Evolutionary conservation across 2,113 vertebrate species (phyloP).

Genomic region (Mustela lutreola): DNA sequence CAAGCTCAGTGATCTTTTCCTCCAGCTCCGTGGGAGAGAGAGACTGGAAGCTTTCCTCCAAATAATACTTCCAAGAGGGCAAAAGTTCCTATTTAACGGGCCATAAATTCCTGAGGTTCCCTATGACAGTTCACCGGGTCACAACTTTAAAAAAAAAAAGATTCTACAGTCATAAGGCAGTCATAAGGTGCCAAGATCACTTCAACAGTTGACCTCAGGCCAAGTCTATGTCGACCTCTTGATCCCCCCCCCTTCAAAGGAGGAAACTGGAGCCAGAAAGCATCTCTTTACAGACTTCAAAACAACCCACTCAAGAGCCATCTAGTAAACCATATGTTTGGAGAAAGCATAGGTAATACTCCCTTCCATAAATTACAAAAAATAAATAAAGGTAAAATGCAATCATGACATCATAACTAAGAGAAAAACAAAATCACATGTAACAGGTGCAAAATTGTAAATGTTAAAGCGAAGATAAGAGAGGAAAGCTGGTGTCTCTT

Average conservation of each 20-base stretch:
- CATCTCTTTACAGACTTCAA: background rate
- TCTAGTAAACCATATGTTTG: background rate
- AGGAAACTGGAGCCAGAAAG: slow-evolving; percentile 60
- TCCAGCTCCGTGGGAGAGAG: slow-evolving; percentile 31
- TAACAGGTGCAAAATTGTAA: slow-evolving; percentile 6
- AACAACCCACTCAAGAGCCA: background rate
- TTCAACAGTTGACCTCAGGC: slow-evolving; percentile 46
- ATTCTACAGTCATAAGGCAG: slow-evolving; percentile 49
- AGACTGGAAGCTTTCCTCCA: slow-evolving; percentile 21
- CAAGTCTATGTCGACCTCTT: slow-evolving; percentile 38
- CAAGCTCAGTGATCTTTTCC: background rate
- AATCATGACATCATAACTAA: slow-evolving; percentile 27
- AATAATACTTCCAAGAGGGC: slow-evolving; percentile 64
- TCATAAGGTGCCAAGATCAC: slow-evolving; percentile 68
- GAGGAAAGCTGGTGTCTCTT: slow-evolving; percentile 23
- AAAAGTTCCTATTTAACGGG: slow-evolving; percentile 74
- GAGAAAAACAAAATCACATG: slow-evolving; percentile 55
- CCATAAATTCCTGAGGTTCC: slow-evolving; percentile 73
- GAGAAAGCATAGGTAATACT: slow-evolving; percentile 27
- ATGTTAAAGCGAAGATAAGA: slow-evolving; percentile 40
- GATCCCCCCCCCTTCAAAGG: slow-evolving; percentile 38
- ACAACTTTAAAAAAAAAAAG: slow-evolving; percentile 43
- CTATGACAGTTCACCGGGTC: slow-evolving; percentile 73
- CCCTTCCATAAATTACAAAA: slow-evolving; percentile 52
- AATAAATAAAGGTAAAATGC: slow-evolving; percentile 49